Base-by-base conservation (phyloP, 37 sponge, comb jelly and placozoan genomes). In the Bolinopsis microptera region DNA sequence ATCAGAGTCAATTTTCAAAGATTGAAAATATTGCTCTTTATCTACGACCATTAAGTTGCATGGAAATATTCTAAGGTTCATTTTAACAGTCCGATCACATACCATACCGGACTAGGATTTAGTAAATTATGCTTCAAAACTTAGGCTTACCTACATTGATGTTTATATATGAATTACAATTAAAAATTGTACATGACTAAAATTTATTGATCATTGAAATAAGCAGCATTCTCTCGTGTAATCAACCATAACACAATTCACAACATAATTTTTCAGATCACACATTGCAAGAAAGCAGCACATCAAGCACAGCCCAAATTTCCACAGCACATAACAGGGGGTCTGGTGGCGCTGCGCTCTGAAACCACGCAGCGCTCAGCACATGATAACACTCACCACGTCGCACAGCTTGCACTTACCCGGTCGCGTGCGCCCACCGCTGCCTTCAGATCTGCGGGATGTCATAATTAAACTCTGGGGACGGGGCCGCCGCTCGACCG, bases 381-480 rank as follows among this genome's bases (percentile, higher is more conserved):
- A 48, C 61, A 48, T 18, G 61, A 48, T 48, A 48, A 48, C 61
- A 48, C 61, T 48, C 61, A 48, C 61, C 61, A 48, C 61, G 61
- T 48, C 61, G 61, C 61, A 48, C 61, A 48, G 61, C 61, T 18
- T 13, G 22, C 36, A 77, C 80, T 77, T 77, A 77, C 80, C 80
- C 1, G 80, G 80, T 32, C 80, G 28, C 3, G 80, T 8, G 22
- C 80, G 80, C 33, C 33, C 80, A 72, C 37, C 80, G 80, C 80
- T 32, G 35, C 21, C 3, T 18, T 32, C 35, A 28, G 80, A 32
- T 32, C 80, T 77, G 80, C 27, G 80, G 80, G 80, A 77, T 77
- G 80, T 77, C 80, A 77, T 77, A 2, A 77, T 77, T 77, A 77
- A 77, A 77, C 80, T 77, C 35, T 77, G 80, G 5, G 80, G 80